Base-by-base conservation (phyloP, 2,888 invertebrate genomes). In the Drosophila mayaguana region DNA sequence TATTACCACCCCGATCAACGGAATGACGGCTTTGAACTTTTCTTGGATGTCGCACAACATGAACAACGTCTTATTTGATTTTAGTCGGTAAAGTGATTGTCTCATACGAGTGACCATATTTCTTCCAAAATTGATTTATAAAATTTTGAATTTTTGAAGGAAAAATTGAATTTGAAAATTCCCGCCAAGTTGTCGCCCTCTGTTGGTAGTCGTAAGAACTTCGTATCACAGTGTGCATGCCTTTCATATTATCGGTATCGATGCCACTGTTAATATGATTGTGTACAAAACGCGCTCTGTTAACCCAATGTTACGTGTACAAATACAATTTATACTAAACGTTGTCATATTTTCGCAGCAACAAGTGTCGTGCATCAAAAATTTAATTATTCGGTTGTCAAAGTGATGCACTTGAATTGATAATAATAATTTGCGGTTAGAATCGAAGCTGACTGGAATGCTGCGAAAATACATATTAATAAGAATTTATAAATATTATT, bases 31-130 rank as follows among this genome's bases (percentile, higher is more conserved):
- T 3, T 95, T 93, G 89, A 97, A 97, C 63, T 95, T 95, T 90
- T 97, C 96, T 91, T 97, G 97, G 25, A 97, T 93, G 83, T 97
- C 97, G 90, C 97, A 97, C 57, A 97, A 92, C 57, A 98, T 93
- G 76, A 97, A 94, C 0, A 95, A 95, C 0, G 96, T 96, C 78
- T 94, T 94, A 22, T 94, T 90, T 0, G 94, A 93, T 25, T 80
- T 45, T 1, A 92, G 63, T 8, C 81, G 90, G 28, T 82, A 83
- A 1, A 89, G 70, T 1, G 51, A 6, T 1, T 63, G 50, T 14
- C 36, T 36, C 0, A 55, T 11, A 0, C 48, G 40, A 28, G 45
- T 71, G 0, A 34, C 14, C 88, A 83, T 83, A 16, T 20, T 45
- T 16, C 7, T 22, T 25, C 3, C 16, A 43, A 34, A 9, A 0